phyloP scores from a whole-genome alignment of 2,113 vertebrate species.

The Lutjanus erythropterus region DNA sequence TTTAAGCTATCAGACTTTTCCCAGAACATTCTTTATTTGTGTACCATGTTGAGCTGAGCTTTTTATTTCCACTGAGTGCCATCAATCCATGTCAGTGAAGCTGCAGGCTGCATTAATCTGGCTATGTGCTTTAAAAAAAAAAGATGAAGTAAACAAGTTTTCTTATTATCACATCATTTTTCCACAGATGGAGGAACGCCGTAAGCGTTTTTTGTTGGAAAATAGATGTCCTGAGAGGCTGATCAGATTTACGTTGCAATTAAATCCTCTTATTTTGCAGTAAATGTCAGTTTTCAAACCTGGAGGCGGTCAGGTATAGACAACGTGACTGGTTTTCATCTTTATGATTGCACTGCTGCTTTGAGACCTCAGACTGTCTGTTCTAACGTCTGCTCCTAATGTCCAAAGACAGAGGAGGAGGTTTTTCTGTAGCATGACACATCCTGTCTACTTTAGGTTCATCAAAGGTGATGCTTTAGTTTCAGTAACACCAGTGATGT shows the following conservation, averaged over 20 bases:
- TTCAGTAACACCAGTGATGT: background rate
- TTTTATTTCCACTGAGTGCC: background rate
- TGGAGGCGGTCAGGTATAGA: background rate
- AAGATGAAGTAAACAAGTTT: background rate
- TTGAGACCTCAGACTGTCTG: background rate
- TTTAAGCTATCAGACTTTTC: background rate
- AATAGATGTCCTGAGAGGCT: background rate
- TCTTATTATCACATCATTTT: background rate
- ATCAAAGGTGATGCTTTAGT: background rate
- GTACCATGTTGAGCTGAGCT: background rate
- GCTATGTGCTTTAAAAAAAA: background rate
- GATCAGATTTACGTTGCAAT: background rate
- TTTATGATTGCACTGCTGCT: constrained; percentile 2
- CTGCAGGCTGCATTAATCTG: background rate
- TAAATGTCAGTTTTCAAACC: background rate
- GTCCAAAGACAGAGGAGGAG: background rate
- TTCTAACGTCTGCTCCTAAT: background rate
- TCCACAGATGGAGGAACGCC: background rate
- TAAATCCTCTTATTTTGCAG: background rate
- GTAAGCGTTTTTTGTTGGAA: background rate
- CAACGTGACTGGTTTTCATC: background rate
- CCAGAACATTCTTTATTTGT: background rate
- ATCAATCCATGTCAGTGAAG: background rate
- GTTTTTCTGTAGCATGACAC: background rate
- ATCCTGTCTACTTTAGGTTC: background rate